Base-by-base conservation (phyloP, 2,888 invertebrate genomes). In the Prenolepis imparis region DNA sequence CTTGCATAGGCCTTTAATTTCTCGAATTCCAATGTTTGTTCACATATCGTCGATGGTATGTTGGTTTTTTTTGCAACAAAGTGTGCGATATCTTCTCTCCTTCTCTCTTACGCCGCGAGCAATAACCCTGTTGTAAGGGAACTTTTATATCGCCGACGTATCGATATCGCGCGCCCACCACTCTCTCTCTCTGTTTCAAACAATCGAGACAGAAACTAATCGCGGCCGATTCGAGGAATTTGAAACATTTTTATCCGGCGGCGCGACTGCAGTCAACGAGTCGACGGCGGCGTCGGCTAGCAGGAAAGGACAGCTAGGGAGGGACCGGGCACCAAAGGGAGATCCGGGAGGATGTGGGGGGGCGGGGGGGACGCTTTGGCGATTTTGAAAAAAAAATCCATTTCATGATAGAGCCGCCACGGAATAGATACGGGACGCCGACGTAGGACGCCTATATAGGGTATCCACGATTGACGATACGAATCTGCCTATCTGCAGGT, bases 401-500 rank as follows among this genome's bases (percentile, higher is more conserved):
- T 90, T 90, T 90, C 84, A 86, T 87, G 91, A 90, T 90, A 90
- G 90, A 90, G 87, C 91, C 90, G 84, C 86, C 90, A 82, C 87
- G 90, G 91, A 90, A 91, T 90, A 90, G 91, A 90, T 91, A 91
- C 87, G 90, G 88, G 87, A 89, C 85, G 85, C 52, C 68, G 74
- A 66, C 67, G 72, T 68, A 80, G 66, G 48, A 68, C 70, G 82
- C 84, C 86, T 89, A 85, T 83, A 67, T 81, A 85, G 88, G 85
- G 90, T 87, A 85, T 88, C 88, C 88, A 88, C 87, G 90, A 91
- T 89, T 90, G 91, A 90, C 91, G 90, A 90, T 90, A 90, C 91
- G 90, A 90, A 90, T 90, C 91, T 89, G 83, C 86, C 90, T 91
- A 90, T 90, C 90, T 91, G 91, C 90, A 89, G 90, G 90, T 89